Percentiles rank a stretch among this genome's conserved stretches.
Evolutionary conservation across 1,140 invertebrate genomes (phyloP).

Genomic region (Centruroides sculpturatus): DNA sequence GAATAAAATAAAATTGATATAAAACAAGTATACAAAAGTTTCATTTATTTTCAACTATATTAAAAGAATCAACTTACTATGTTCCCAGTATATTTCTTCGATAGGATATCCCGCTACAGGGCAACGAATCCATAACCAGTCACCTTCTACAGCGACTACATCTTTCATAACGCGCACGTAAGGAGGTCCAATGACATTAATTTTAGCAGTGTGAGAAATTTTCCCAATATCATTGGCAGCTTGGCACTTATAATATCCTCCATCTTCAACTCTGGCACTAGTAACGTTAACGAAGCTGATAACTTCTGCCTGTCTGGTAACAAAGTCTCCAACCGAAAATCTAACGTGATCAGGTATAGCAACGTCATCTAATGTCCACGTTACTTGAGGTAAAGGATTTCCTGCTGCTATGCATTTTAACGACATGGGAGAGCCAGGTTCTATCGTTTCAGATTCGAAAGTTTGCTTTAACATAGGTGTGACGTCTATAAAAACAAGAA

Average conservation of each 20-base stretch:
- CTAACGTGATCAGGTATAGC: conserved; percentile 16
- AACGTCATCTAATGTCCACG: conserved; percentile 19
- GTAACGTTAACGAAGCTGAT: conserved; percentile 32
- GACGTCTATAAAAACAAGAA: conserved; percentile 46
- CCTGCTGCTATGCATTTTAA: conserved; percentile 68
- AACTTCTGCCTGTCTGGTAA: conserved; percentile 18
- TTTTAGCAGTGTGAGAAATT: conserved; percentile 64
- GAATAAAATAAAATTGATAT: no score
- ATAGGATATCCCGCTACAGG: conserved; percentile 87
- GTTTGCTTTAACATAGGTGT: conserved; percentile 60
- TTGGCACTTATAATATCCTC: conserved; percentile 45
- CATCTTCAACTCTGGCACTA: conserved; percentile 23
- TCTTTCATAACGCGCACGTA: conserved; percentile 80
- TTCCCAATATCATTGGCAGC: conserved; percentile 82
- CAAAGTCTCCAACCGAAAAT: conserved; percentile 21
- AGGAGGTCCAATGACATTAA: conserved; percentile 81
- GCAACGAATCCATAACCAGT: conserved; percentile 71
- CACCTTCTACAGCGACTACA: conserved; percentile 74
- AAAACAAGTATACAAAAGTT: no score
- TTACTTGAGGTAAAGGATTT: conserved; percentile 60
- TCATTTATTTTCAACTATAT: no score
- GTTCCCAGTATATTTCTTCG: conserved; percentile 72
- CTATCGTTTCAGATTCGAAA: conserved; percentile 66
- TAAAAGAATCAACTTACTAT: conserved; percentile 39
- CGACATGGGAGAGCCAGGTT: conserved; percentile 67